Conservation (phyloP, 2,113 vertebrate species). For the Sturnus vulgaris region DNA sequence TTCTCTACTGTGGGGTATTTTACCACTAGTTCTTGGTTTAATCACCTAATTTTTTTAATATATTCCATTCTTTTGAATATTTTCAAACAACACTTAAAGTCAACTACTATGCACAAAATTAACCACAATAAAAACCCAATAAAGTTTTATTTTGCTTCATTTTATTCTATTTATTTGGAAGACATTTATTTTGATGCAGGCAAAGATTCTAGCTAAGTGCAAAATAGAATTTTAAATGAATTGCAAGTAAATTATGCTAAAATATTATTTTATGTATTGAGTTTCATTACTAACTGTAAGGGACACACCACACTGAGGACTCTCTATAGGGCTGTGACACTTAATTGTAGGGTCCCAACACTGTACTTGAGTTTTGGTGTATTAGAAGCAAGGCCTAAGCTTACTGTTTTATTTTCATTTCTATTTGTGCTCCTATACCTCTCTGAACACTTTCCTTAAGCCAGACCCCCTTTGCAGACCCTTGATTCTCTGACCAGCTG, state of each 20-base stretch:
- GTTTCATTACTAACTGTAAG: not conserved
- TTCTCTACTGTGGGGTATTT: not conserved
- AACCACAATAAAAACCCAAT: not conserved
- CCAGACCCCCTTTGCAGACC: not conserved
- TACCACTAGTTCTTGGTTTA: not conserved
- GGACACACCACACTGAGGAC: not conserved
- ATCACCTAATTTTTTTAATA: not conserved
- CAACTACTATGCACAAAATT: not conserved
- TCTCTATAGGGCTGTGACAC: too few species aligned
- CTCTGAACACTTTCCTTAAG: not conserved
- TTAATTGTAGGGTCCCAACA: accelerated
- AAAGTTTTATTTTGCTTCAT: not conserved
- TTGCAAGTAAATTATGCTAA: not conserved
- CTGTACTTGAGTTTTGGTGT: not conserved
- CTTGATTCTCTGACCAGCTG: not conserved
- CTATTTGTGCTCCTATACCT: not conserved
- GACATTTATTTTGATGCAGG: not conserved
- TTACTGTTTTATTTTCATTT: not conserved
- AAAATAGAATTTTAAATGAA: not conserved
- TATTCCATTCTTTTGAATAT: not conserved
- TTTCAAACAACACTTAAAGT: not conserved
- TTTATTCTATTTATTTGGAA: not conserved
- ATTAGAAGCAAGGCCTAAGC: not conserved
- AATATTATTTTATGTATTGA: not conserved
- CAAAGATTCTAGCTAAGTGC: not conserved